phyloP scores from a whole-genome alignment of 2,888 invertebrate species.

The Fragum whitleyi region DNA sequence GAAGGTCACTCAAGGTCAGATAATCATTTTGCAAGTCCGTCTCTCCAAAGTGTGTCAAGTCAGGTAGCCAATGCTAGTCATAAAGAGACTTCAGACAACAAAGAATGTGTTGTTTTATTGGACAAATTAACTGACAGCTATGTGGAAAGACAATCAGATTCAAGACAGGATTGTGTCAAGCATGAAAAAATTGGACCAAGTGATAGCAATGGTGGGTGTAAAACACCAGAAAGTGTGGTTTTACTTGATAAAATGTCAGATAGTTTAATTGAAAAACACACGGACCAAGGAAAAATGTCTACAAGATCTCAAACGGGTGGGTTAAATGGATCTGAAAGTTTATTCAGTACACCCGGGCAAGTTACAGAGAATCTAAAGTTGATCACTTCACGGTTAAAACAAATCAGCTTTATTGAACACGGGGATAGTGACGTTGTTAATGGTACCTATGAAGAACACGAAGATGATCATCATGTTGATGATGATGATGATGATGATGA shows the following conservation, averaged over 20 bases:
- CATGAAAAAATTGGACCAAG: neutral
- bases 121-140: slow-evolving; percentile 62
- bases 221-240: slow-evolving; percentile 50
- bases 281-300: neutral
- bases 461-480: slow-evolving; percentile 32
- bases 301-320: too few species aligned
- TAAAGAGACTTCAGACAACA: neutral
- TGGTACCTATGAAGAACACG: slow-evolving; percentile 36
- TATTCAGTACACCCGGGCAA: slow-evolving; percentile 20
- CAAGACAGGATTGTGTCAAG: too few species aligned
- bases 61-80: too few species aligned
- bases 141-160: neutral
- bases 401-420: slow-evolving; percentile 24
- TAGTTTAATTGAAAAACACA: slow-evolving; percentile 45
- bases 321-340: slow-evolving; percentile 4
- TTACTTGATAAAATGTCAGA: slow-evolving; percentile 59
- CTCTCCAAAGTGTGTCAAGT: neutral
- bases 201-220: neutral
- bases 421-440: slow-evolving; percentile 43
- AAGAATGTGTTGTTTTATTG: slow-evolving; percentile 47
- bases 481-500: slow-evolving; percentile 42
- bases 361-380: slow-evolving; percentile 19
- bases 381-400: slow-evolving; percentile 25
- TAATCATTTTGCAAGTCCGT: slow-evolving; percentile 5
- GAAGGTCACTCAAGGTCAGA: neutral